These are phyloP conservation scores for Berghia stephanieae DNA, from an alignment of 1,140 invertebrate genomes.

Conservation along the genomic window DNA sequence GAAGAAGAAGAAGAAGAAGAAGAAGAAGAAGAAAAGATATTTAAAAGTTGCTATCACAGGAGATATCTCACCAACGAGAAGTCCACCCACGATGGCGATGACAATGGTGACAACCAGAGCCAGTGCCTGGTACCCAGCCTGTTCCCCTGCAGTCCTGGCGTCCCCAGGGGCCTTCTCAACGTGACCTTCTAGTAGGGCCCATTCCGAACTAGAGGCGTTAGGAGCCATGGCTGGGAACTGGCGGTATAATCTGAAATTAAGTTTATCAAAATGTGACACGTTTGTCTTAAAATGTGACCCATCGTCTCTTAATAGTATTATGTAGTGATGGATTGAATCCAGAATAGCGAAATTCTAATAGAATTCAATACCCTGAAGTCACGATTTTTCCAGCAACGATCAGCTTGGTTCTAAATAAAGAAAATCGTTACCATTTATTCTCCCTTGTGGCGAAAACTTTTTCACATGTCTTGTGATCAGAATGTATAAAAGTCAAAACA, in stretches of 20 bases:
- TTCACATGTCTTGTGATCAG: no score
- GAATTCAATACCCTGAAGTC: not conserved
- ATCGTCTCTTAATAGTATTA: not conserved
- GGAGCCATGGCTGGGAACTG: constrained; percentile 65
- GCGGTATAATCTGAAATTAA: constrained; percentile 68
- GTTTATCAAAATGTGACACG: not conserved
- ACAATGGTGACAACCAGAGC: constrained; percentile 77
- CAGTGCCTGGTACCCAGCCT: constrained; percentile 82
- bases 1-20: not conserved
- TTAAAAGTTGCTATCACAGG: not conserved
- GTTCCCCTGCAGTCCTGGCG: constrained; percentile 74
- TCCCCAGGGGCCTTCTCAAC: constrained; percentile 67
- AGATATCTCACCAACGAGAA: constrained; percentile 77
- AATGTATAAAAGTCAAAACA: no score
- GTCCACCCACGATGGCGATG: constrained; percentile 79
- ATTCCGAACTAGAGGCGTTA: constrained; percentile 43
- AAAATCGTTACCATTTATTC: no score
- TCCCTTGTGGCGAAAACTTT: no score
- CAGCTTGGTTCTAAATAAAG: no score
- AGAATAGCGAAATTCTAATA: not conserved
- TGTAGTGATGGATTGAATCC: not conserved
- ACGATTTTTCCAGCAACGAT: no score
- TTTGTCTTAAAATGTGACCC: no score
- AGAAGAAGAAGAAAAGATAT: not conserved
- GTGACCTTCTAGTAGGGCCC: constrained; percentile 17